Evolutionary conservation across 2,797 vertebrate genomes (phyloP).

Genomic region (Octomys mimax): DNA sequence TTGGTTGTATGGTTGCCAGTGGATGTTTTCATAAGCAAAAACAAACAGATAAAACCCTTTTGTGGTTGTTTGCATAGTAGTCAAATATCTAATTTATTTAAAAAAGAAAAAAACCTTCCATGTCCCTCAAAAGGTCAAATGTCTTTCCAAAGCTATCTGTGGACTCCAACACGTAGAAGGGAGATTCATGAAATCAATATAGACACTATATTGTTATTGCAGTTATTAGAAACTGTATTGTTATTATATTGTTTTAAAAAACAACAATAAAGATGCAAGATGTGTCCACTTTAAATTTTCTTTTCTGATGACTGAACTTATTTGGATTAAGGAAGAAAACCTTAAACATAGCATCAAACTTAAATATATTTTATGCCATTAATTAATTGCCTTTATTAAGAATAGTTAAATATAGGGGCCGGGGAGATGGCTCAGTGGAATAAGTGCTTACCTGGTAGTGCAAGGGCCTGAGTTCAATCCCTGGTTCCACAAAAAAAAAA

Average conservation of each 20-base stretch:
- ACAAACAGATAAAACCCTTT: neutral
- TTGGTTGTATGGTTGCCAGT: neutral
- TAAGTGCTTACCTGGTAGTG: no score
- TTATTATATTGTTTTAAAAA: no score
- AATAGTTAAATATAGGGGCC: neutral
- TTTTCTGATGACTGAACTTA: constrained; percentile 35
- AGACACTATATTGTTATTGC: neutral
- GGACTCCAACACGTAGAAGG: neutral
- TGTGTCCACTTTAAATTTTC: constrained; percentile 17
- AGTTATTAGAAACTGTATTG: no score
- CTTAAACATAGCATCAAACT: neutral
- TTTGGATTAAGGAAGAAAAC: neutral
- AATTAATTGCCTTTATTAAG: constrained; percentile 20
- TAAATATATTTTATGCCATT: constrained; percentile 16
- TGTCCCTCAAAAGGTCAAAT: neutral
- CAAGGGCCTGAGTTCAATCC: no score
- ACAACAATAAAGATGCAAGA: neutral
- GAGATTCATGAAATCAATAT: neutral
- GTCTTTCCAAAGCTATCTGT: neutral
- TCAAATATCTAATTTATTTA: constrained; percentile 1
- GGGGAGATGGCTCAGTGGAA: no score
- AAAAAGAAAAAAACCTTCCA: neutral
- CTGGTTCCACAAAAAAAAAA: no score
- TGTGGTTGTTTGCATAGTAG: neutral
- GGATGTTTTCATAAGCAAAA: constrained; percentile 54